phyloP scores from a whole-genome alignment of 2,113 vertebrate species.

The Ellobius talpinus region DNA sequence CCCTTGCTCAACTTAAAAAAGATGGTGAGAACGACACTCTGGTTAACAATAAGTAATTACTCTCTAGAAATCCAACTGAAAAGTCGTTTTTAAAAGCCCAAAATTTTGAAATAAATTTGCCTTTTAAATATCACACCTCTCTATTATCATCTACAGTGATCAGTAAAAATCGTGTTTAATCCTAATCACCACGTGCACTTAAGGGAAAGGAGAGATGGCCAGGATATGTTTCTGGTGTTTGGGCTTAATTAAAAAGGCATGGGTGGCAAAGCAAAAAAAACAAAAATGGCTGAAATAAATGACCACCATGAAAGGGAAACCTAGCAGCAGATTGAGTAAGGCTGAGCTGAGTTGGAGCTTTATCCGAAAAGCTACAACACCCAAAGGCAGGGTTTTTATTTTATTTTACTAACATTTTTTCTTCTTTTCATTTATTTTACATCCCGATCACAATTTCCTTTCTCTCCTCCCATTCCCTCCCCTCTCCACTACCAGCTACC shows the following conservation, averaged over 20 bases:
- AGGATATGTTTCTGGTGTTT: not conserved
- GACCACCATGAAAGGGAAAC: not conserved
- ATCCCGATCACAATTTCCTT: too few relatives aligned
- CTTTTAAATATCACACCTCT: constrained; percentile 46
- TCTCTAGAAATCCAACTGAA: constrained; percentile 55
- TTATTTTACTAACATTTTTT: too few relatives aligned
- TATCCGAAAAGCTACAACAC: constrained; percentile 47
- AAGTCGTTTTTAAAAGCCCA: constrained; percentile 36
- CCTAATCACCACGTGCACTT: constrained; percentile 10
- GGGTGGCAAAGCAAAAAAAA: not conserved
- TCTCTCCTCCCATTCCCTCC: too few relatives aligned
- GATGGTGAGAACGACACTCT: not conserved
- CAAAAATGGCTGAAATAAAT: not conserved
- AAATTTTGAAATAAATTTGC: constrained; percentile 28
- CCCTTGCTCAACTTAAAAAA: constrained; percentile 28
- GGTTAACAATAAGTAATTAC: constrained; percentile 11
- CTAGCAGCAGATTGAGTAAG: not conserved
- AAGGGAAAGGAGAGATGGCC: not conserved
- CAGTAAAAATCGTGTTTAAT: constrained; percentile 29
- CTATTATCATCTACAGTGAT: not conserved
- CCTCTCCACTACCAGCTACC: too few relatives aligned
- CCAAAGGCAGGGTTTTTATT: not conserved
- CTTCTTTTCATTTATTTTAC: too few relatives aligned
- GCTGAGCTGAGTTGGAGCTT: not conserved
- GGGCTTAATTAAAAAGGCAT: not conserved